Conservation (phyloP, 2,888 invertebrate genomes). For the Dicyrtomina minuta region DNA sequence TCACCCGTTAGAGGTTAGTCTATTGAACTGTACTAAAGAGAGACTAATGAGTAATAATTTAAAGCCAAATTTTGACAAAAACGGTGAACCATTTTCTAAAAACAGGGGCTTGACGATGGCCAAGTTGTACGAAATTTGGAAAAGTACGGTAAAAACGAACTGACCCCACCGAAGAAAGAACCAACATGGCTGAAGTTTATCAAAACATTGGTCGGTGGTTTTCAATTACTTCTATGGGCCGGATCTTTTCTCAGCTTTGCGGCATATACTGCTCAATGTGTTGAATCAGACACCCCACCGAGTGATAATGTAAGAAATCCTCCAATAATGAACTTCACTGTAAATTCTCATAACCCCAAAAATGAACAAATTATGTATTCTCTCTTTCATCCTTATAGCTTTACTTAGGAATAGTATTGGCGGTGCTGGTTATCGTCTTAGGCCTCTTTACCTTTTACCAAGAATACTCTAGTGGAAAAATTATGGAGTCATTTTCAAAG, state of each 20-base stretch:
- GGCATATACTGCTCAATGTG: conserved; percentile 40
- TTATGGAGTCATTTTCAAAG: conserved; percentile 64
- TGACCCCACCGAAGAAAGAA: conserved; percentile 48
- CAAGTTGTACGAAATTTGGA: conserved; percentile 42
- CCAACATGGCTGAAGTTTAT: conserved; percentile 47
- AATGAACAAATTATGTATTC: no score
- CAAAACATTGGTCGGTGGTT: conserved; percentile 50
- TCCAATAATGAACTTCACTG: no score
- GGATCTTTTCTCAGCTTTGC: conserved; percentile 47
- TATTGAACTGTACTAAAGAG: neutral
- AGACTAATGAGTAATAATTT: neutral
- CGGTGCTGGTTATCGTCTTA: conserved; percentile 61
- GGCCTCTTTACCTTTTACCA: conserved; percentile 64
- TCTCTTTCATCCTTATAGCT: conserved; percentile 53
- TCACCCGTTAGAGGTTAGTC: conserved; percentile 59
- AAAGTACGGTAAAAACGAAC: conserved; percentile 45
- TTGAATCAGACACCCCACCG: conserved; percentile 38
- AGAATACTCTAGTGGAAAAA: conserved; percentile 58
- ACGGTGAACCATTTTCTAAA: no score
- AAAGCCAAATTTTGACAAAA: no score
- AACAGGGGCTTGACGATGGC: conserved; percentile 42
- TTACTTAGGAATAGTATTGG: conserved; percentile 61
- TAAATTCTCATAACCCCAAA: no score
- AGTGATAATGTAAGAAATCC: conserved; percentile 48
- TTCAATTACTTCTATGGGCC: conserved; percentile 48